Evolutionary conservation across 2,888 invertebrate genomes (phyloP), one percentile per base, ranked within the genome.

Genomic region (Trachelus troglodyta): DNA sequence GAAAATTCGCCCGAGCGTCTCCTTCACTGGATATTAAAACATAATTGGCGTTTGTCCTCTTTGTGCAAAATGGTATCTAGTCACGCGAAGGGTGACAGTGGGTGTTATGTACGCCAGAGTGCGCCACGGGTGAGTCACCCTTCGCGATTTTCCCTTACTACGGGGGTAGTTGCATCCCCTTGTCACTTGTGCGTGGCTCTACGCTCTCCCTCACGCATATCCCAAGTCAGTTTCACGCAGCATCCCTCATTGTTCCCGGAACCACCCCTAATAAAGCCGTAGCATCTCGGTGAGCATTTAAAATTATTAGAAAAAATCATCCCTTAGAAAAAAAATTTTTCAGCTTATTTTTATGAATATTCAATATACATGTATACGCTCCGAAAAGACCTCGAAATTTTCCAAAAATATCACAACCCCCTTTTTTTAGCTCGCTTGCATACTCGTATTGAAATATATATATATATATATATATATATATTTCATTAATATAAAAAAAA

Each of bases 41-140:
- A 90, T 91, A 91, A 91, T 91, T 90, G 90, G 88, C 90, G 88
- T 88, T 90, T 88, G 88, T 88, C 88, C 90, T 89, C 89, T 89
- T 90, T 87, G 88, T 88, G 89, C 87, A 88, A 89, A 89, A 88
- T 87, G 88, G 85, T 89, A 89, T 90, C 91, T 90, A 90, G 90
- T 90, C 90, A 89, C 91, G 90, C 91, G 89, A 90, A 86, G 85
- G 85, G 83, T 86, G 88, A 82, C 87, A 86, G 89, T 87, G 89
- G 89, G 90, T 89, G 89, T 90, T 90, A 90, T 87, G 87, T 85
- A 90, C 91, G 90, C 85, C 84, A 90, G 88, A 90, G 85, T 90
- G 89, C 87, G 85, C 87, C 86, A 86, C 88, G 90, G 89, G 87
- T 90, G 90, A 90, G 85, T 90, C 90, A 90, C 90, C 90, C 89